These are phyloP conservation scores for Accipiter cooperii DNA, from an alignment of 2,113 vertebrate species.

Conservation along the genomic window DNA sequence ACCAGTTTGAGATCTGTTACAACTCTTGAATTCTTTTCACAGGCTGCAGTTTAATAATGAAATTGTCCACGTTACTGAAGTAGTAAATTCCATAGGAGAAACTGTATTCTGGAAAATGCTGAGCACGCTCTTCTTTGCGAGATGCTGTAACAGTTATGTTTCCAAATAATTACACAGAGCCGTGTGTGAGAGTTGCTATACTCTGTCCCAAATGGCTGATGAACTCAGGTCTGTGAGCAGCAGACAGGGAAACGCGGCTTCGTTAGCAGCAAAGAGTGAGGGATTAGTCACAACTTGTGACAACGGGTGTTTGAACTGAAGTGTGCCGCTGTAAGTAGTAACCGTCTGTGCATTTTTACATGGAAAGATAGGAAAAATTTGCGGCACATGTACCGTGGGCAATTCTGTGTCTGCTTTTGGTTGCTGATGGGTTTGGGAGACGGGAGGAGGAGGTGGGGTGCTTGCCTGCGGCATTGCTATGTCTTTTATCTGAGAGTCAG, in stretches of 20 bases:
- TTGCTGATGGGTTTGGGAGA: not conserved
- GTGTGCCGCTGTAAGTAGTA: no score
- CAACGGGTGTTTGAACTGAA: no score
- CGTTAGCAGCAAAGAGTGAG: rapidly evolving
- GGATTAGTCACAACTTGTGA: not conserved
- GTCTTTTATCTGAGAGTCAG: not conserved
- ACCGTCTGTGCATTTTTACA: not conserved
- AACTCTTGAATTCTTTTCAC: not conserved
- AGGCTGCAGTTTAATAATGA: not conserved
- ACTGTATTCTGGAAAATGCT: not conserved
- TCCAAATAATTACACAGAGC: rapidly evolving
- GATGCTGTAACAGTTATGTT: rapidly evolving
- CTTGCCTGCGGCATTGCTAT: rapidly evolving
- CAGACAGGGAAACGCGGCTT: not conserved
- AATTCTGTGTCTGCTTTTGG: not conserved
- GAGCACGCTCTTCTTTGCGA: not conserved
- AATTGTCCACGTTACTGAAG: not conserved
- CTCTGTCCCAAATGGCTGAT: not conserved
- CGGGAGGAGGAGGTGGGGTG: not conserved
- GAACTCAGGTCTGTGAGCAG: not conserved
- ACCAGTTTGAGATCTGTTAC: not conserved
- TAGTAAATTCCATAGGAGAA: not conserved
- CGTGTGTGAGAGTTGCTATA: rapidly evolving
- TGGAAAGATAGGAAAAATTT: no score
- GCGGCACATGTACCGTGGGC: rapidly evolving